Evolutionary conservation across 2,888 invertebrate genomes (phyloP).

Genomic region (Onthophagus sagittarius): DNA sequence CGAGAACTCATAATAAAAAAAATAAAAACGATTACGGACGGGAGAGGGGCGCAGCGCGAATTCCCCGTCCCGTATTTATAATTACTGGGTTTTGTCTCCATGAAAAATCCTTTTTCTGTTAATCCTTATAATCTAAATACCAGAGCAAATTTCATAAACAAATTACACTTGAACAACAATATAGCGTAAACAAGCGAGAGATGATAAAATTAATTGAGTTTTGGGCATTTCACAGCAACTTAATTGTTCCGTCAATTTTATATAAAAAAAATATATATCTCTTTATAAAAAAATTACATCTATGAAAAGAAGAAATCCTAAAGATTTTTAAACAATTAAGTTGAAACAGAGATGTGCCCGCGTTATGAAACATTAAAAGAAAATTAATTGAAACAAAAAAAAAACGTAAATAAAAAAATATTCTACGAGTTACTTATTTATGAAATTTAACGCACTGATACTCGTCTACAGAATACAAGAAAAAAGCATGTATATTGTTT

Average conservation of each 20-base stretch:
- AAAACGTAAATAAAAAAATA: not conserved
- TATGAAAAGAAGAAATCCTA: not conserved
- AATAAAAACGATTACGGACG: not conserved
- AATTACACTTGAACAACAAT: slow-evolving; percentile 3
- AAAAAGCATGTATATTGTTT: slow-evolving; percentile 27
- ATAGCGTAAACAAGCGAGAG: not conserved
- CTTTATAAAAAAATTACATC: not conserved
- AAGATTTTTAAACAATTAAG: not conserved
- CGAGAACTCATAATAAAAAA: not conserved
- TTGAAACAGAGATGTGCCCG: not conserved
- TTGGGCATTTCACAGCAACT: not conserved
- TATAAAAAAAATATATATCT: slow-evolving; percentile 3
- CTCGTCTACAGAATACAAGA: slow-evolving; percentile 21
- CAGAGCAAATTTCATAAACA: slow-evolving; percentile 15
- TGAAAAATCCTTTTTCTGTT: slow-evolving; percentile 19
- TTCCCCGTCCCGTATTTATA: not conserved
- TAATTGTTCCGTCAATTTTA: not conserved
- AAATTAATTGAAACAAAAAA: too few species aligned
- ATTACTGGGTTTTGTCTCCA: not conserved
- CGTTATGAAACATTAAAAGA: too few species aligned
- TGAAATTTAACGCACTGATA: slow-evolving; percentile 1
- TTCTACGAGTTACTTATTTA: slow-evolving; percentile 10
- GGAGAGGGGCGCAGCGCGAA: not conserved
- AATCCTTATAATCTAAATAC: slow-evolving; percentile 7
- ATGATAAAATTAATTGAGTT: slow-evolving; percentile 3